phyloP scores from a whole-genome alignment of 2,113 vertebrate species.

The Callionymus lyra region DNA sequence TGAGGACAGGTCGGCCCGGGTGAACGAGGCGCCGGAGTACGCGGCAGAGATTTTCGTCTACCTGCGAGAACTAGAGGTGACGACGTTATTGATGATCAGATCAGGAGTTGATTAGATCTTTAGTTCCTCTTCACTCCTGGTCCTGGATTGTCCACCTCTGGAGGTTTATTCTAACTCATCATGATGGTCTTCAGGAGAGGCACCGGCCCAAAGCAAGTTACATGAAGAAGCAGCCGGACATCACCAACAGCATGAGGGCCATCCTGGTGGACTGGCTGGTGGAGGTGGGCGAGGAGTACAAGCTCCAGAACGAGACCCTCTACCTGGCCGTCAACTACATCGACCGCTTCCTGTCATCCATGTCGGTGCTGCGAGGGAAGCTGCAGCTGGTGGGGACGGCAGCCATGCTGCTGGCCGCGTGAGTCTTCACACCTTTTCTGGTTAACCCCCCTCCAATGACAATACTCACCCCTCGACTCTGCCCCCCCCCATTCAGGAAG shows the following conservation, averaged over 20 bases:
- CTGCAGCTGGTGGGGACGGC: slow-evolving; percentile 96
- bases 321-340: slow-evolving; percentile 97
- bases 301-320: slow-evolving; percentile 91
- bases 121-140: no score
- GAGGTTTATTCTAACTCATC: no score
- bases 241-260: slow-evolving; percentile 92
- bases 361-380: slow-evolving; percentile 95
- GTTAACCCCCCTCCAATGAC: neutral
- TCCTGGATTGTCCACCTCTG: no score
- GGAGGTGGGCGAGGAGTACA: slow-evolving; percentile 97
- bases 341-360: slow-evolving; percentile 92
- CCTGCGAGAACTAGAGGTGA: slow-evolving; percentile 89
- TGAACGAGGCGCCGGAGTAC: slow-evolving; percentile 80
- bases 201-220: slow-evolving; percentile 86
- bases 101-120: no score
- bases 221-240: slow-evolving; percentile 97
- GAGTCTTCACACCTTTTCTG: neutral
- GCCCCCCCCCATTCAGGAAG: slow-evolving; percentile 66
- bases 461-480: no score
- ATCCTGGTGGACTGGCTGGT: slow-evolving; percentile 98
- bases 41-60: slow-evolving; percentile 81
- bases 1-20: slow-evolving; percentile 66
- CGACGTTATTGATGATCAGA: neutral
- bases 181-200: slow-evolving; percentile 70
- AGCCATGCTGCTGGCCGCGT: slow-evolving; percentile 96